Evolutionary conservation across 2,888 invertebrate genomes (phyloP).

Genomic region (Sialis lutaria): DNA sequence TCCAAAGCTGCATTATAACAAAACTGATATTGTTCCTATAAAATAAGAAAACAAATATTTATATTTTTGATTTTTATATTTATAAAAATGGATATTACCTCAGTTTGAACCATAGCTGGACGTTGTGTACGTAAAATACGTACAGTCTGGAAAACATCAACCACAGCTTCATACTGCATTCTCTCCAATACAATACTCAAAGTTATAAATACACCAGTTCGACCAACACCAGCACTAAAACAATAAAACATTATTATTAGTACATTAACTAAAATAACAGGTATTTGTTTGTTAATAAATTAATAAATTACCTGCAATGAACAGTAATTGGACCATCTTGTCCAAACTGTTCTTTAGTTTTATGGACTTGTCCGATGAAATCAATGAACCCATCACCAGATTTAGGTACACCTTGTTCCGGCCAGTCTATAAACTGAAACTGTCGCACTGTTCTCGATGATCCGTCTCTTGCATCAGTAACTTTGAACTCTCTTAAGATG

Average conservation of each 20-base stretch:
- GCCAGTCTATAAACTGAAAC: constrained; percentile 95
- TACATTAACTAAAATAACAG: constrained; percentile 1
- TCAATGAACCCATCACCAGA: constrained; percentile 98
- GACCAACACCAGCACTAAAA: constrained; percentile 87
- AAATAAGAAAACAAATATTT: constrained; percentile 12
- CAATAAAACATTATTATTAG: not conserved
- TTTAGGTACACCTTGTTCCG: constrained; percentile 92
- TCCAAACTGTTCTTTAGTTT: constrained; percentile 99
- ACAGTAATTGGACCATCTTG: constrained; percentile 99
- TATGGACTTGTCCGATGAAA: constrained; percentile 98
- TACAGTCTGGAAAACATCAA: constrained; percentile 98
- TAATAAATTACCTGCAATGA: constrained; percentile 61
- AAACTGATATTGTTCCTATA: constrained; percentile 97
- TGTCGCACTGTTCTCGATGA: constrained; percentile 90
- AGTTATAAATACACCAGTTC: constrained; percentile 97
- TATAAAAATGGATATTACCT: constrained; percentile 40
- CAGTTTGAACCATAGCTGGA: constrained; percentile 99
- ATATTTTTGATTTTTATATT: no score
- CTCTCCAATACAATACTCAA: constrained; percentile 94
- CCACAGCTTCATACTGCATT: constrained; percentile 97
- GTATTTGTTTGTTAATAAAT: not conserved
- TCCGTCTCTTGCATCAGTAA: constrained; percentile 94
- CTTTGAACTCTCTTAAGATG: constrained; percentile 96
- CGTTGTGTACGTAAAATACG: constrained; percentile 95
- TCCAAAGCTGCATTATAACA: constrained; percentile 98